phyloP scores from a whole-genome alignment of 2,797 vertebrate genomes.

The Anguilla megastoma region DNA sequence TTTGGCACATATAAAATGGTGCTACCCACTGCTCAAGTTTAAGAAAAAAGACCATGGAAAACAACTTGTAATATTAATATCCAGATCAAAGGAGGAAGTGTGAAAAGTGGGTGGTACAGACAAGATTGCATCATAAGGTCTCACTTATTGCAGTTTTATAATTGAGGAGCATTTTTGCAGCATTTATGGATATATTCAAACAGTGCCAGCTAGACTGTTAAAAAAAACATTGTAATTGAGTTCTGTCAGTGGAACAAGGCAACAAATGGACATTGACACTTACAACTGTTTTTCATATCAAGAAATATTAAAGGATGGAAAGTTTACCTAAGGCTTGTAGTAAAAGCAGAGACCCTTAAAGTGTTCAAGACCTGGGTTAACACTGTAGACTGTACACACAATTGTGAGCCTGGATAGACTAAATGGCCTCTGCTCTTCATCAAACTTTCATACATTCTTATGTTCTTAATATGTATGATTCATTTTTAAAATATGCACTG shows the following conservation, averaged over 20 bases:
- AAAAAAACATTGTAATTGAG: background rate
- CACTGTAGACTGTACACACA: background rate
- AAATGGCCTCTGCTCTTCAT: background rate
- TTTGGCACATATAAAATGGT: background rate
- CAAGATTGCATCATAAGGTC: slow-evolving; percentile 10
- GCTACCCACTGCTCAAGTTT: background rate
- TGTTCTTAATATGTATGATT: slow-evolving; percentile 47
- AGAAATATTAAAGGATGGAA: background rate
- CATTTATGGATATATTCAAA: slow-evolving; percentile 21
- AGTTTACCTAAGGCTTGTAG: background rate
- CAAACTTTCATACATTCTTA: background rate
- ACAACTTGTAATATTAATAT: slow-evolving; percentile 3
- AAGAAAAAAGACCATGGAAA: background rate
- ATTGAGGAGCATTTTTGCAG: background rate
- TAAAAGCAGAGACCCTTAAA: background rate
- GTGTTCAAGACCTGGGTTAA: background rate
- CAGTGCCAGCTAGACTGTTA: slow-evolving; percentile 18
- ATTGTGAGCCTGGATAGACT: background rate
- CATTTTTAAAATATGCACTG: slow-evolving; percentile 37
- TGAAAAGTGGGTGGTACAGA: slow-evolving; percentile 9
- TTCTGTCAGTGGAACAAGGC: background rate
- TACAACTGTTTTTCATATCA: background rate
- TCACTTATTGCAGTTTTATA: slow-evolving; percentile 19
- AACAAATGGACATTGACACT: background rate
- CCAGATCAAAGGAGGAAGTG: slow-evolving; percentile 9